A percentile compares a stretch with the other conserved stretches of the same genome.
phyloP scores from a whole-genome alignment of 2,888 invertebrate species.

The Lepetodrilus schrolli region DNA sequence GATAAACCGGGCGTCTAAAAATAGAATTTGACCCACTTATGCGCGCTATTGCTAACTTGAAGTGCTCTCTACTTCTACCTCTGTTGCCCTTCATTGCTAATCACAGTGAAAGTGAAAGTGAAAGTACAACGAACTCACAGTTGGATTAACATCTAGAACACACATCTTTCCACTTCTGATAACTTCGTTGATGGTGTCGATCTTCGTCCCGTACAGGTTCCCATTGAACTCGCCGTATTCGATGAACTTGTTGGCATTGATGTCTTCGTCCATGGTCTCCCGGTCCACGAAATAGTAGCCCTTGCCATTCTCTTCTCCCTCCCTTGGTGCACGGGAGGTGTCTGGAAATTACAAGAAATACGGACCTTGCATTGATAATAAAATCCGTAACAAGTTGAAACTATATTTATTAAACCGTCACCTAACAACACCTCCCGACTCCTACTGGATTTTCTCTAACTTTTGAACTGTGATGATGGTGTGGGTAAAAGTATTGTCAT shows the following conservation, averaged over 20 bases:
- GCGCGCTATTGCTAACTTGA: too few relatives aligned
- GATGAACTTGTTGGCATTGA: conserved; percentile 92
- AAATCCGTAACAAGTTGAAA: too few relatives aligned
- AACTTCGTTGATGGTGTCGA: conserved; percentile 94
- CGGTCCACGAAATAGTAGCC: conserved; percentile 98
- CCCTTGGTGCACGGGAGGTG: conserved; percentile 93
- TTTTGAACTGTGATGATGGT: not conserved
- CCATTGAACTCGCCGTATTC: conserved; percentile 99
- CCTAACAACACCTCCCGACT: too few relatives aligned
- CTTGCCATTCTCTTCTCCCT: conserved; percentile 95
- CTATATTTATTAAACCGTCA: too few relatives aligned
- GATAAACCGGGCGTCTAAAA: too few relatives aligned
- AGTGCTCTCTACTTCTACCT: not conserved
- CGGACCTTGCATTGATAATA: not conserved
- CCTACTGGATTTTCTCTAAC: too few relatives aligned
- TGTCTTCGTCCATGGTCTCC: conserved; percentile 95
- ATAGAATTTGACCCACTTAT: too few relatives aligned
- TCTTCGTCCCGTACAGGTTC: conserved; percentile 95
- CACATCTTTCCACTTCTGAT: conserved; percentile 97
- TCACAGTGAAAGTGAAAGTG: not conserved
- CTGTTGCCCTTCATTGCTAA: not conserved
- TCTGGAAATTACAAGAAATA: conserved; percentile 79
- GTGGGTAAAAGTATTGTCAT: not conserved
- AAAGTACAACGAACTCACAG: conserved; percentile 66
- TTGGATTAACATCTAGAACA: conserved; percentile 95